A percentile compares a stretch with the other conserved stretches of the same genome.
Conservation (phyloP, 2,888 invertebrate genomes). For the Lithophane semibrunnea region DNA sequence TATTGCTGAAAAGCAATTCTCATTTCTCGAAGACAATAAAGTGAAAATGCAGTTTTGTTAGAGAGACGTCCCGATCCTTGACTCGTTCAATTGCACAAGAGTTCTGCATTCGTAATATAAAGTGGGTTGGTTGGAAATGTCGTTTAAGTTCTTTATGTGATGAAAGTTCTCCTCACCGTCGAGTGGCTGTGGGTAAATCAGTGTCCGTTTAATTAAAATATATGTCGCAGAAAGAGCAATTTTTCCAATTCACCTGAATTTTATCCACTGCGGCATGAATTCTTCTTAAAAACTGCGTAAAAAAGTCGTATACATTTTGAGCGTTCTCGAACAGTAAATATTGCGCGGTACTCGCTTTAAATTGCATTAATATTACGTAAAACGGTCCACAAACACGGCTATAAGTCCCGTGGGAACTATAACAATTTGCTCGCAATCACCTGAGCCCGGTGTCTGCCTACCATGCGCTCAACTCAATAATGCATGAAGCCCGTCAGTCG, state of each 20-base stretch:
- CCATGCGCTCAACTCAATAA: slow-evolving; percentile 82
- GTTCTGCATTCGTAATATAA: slow-evolving; percentile 76
- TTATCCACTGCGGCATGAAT: slow-evolving; percentile 21
- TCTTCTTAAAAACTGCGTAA: slow-evolving; percentile 33
- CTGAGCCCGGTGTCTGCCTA: slow-evolving; percentile 72
- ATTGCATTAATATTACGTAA: slow-evolving; percentile 69
- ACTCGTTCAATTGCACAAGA: slow-evolving; percentile 69
- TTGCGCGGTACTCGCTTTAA: slow-evolving; percentile 51
- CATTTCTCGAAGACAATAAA: slow-evolving; percentile 65
- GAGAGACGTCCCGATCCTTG: slow-evolving; percentile 71
- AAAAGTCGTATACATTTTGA: slow-evolving; percentile 38
- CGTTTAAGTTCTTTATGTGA: slow-evolving; percentile 77
- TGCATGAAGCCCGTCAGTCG: slow-evolving; percentile 80
- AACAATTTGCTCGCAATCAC: slow-evolving; percentile 82
- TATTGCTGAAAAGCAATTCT: slow-evolving; percentile 50
- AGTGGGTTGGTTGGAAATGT: slow-evolving; percentile 70
- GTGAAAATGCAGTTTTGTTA: slow-evolving; percentile 68
- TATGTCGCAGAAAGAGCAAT: slow-evolving; percentile 34
- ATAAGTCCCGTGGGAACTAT: slow-evolving; percentile 83
- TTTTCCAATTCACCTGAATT: slow-evolving; percentile 36
- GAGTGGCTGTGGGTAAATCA: slow-evolving; percentile 50
- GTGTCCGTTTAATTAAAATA: slow-evolving; percentile 61
- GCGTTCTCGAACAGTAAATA: slow-evolving; percentile 39
- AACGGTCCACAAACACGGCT: slow-evolving; percentile 69
- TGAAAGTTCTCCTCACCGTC: slow-evolving; percentile 64